Evolutionary conservation across 1,140 invertebrate species (phyloP), one percentile per base, ranked within the genome.

Genomic region (Drosophila asahinai): DNA sequence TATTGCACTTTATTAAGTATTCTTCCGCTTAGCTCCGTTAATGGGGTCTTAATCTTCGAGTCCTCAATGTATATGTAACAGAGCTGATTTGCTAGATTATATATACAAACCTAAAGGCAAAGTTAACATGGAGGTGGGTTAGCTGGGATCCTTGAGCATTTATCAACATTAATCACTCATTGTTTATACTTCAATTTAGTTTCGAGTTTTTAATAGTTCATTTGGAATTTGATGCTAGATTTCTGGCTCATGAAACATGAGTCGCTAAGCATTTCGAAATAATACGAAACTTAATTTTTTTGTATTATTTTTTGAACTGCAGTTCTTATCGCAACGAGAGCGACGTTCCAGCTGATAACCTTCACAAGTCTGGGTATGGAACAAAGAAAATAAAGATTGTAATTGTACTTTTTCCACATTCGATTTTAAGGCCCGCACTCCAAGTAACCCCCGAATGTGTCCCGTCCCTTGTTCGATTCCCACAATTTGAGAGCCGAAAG

Each of bases 191-290:
- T n/a, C 14, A 19, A 45, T 45, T 19, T 45, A 7, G 22, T 33
- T 12, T 52, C 17, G 5, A 45, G n/a, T 58, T 65, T 68, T 61
- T 70, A 82, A 71, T 61, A 61, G 59, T 33, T 72, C 60, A 72
- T 84, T 82, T 64, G 83, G 51, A 89, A 86, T 77, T 89, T 73
- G 80, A 86, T 80, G 63, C 80, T 59, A 47, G 47, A 67, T 62
- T 59, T 86, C 54, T 65, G 42, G 42, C 42, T 48, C 49, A n/a
- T 47, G 66, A 72, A 73, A 73, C 36, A 59, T 60, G 66, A 72
- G 30, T 30, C 49, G 40, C 64, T 36, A 8, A 43, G 14, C 19
- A 67, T 48, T 58, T 72, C 30, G 4, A 42, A 38, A 40, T 43
- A 72, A 72, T 71, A 42, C 51, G 27, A 11, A 17, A 22, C 12